These are phyloP conservation scores for Acridotheres tristis DNA, from an alignment of 2,797 vertebrate genomes.

Conservation along the genomic window DNA sequence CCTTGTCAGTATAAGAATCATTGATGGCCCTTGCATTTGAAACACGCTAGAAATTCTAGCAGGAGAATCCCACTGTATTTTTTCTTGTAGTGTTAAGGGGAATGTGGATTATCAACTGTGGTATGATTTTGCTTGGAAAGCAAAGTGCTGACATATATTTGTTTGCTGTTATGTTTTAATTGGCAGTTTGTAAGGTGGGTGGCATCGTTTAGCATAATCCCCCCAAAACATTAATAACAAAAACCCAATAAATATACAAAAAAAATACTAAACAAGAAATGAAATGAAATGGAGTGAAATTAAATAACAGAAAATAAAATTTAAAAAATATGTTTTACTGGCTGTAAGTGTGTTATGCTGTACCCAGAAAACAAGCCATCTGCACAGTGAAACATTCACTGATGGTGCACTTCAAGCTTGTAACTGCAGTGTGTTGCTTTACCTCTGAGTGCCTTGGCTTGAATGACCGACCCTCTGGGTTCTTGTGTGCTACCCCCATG, in stretches of 20 bases:
- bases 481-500: background rate
- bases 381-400: background rate
- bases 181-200: background rate
- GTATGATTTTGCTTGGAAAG: background rate
- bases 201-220: background rate
- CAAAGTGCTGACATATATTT: background rate
- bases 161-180: background rate
- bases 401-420: background rate
- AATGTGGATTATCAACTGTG: background rate
- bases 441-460: background rate
- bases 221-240: background rate
- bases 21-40: constrained; percentile 21
- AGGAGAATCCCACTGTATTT: constrained; percentile 1
- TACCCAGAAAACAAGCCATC: background rate
- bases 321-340: background rate
- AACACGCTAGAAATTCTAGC: constrained; percentile 27
- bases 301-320: background rate
- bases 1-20: constrained; percentile 20
- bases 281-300: background rate
- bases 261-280: background rate
- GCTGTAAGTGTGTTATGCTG: background rate
- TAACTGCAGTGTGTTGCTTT: background rate
- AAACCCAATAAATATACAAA: background rate
- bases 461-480: background rate
- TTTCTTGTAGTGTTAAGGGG: background rate